Base-by-base conservation (phyloP, 2,888 invertebrate species). In the Morpho achilles region DNA sequence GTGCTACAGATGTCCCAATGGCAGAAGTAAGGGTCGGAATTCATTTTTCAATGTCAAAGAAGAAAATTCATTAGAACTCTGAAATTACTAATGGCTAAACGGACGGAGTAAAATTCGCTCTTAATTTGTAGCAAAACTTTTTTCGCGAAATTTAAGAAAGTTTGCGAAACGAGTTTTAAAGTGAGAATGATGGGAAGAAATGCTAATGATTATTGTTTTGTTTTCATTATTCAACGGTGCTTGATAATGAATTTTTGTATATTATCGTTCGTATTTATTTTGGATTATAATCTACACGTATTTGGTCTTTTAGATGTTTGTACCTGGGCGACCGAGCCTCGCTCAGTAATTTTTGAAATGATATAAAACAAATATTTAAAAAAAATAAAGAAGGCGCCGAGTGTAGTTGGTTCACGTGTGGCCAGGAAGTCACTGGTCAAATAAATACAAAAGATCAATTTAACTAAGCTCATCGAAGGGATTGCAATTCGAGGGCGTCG, bases 31-130 rank as follows among this genome's bases (percentile, higher is more conserved):
- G 80, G 83, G 82, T 77, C 77, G 71, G 78, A 86, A 88, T 84
- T 87, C 87, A 90, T 90, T 89, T 88, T 85, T 90, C 89, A 90
- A 87, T 85, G 90, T 90, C 89, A 84, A 77, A 80, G 82, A 85
- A 84, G 84, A 85, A 90, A 90, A 89, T 90, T 90, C 90, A 90
- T 90, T 90, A 90, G 82, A 90, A 90, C 84, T 90, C 86, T 82
- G 87, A 86, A 87, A 89, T 89, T 90, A 87, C 89, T 87, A 87
- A 90, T 89, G 87, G 86, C 85, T 84, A 84, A 89, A 84, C 84
- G 87, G 88, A 84, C 84, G 85, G 79, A 87, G 88, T 85, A 78
- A 87, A 88, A 88, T 87, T 89, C 80, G 80, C 87, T 89, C 87
- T 88, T 88, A 90, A 90, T 89, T 90, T 89, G 88, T 83, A 84